phyloP scores from a whole-genome alignment of 2,797 vertebrate species.

The Phylloscopus collybita region DNA sequence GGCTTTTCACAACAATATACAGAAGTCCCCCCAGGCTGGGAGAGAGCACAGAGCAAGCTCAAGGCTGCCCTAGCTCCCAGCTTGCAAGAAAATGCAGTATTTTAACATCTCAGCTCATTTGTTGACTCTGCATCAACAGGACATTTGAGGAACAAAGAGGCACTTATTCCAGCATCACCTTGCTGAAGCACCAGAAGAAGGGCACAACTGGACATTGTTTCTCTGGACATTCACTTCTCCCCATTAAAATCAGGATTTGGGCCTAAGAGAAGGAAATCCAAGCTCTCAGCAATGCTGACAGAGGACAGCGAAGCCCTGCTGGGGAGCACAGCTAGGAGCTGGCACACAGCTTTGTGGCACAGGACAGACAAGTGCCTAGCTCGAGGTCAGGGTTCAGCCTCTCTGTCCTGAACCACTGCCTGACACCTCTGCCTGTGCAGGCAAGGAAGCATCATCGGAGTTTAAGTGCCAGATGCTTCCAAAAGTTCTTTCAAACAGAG shows the following conservation, averaged over 20 bases:
- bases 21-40: not conserved
- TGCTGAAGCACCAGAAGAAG: not conserved
- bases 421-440: not conserved
- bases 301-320: not conserved
- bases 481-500: not conserved
- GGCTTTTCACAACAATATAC: not conserved
- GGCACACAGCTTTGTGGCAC: rapidly evolving
- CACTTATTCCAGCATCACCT: not conserved
- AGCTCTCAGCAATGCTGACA: not conserved
- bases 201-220: not conserved
- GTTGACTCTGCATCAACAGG: not conserved
- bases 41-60: not conserved
- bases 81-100: not conserved
- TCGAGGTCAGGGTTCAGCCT: not conserved
- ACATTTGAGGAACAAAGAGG: not conserved
- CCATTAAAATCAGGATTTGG: not conserved
- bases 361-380: rapidly evolving
- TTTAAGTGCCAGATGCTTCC: not conserved
- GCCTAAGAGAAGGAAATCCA: not conserved
- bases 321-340: not conserved
- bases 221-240: not conserved
- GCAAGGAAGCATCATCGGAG: not conserved
- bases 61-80: not conserved
- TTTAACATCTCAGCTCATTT: not conserved
- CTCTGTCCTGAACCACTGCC: not conserved